Evolutionary conservation across 2,113 vertebrate genomes (phyloP), one percentile per base, ranked within the genome.

Genomic region (Blennius ocellaris): DNA sequence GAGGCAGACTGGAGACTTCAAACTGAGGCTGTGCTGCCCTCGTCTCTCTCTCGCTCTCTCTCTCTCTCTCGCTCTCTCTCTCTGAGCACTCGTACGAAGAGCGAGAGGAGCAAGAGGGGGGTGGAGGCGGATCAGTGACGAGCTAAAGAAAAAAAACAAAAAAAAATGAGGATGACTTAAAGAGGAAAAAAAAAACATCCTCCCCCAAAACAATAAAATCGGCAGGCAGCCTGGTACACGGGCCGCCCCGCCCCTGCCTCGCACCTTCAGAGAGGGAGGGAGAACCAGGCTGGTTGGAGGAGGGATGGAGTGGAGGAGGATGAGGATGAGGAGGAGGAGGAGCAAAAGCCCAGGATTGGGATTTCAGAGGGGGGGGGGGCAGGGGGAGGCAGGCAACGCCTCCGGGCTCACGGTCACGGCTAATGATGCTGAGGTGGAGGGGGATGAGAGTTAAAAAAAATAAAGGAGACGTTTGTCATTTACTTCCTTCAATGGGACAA

Each of bases 161-260:
- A 30, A 30, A 30, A 58, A 74, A 66, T n/a, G 8, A 80, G 1
- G 57, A 75, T 21, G 56, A 30, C 55, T 48, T 5, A 50, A 21
- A 67, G 21, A 58, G 47, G 36, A 58, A 68, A 68, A 60, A 49
- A 49, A 62, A 54, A 63, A 73, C 57, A 74, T 39, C 14, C 41
- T 50, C 48, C 50, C 21, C 49, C n/a, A 76, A 81, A 88, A 90
- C 82, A 89, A 87, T 85, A 90, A 89, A 90, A 87, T 89, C n/a
- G 86, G 82, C 83, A 87, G 76, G 50, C 78, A 59, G 81, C 80
- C 17, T 63, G 50, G 80, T 67, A 61, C 64, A 67, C 17, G 16
- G 65, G 21, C 17, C 17, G 15, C 72, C 65, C 81, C 83, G 71
- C 76, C 84, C 45, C 66, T 65, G 54, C 73, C 65, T 77, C 70